A percentile compares a stretch with the other conserved stretches of the same genome.
phyloP scores from a whole-genome alignment of 1,140 invertebrate genomes.

The Ostrea denselamellosa region DNA sequence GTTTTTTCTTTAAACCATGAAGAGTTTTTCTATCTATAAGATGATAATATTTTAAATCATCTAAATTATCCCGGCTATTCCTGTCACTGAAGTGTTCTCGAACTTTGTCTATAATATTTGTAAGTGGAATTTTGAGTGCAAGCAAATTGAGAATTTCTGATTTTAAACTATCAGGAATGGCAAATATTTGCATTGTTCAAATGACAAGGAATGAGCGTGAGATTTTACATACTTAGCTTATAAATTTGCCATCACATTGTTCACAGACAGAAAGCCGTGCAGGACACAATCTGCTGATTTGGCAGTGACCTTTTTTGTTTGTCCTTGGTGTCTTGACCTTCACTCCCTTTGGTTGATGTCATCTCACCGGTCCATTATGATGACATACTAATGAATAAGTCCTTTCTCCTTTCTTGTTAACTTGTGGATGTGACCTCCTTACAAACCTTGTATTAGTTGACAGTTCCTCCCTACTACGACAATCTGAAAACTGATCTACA shows the following conservation, averaged over 20 bases:
- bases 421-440: neutral
- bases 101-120: conserved; percentile 37
- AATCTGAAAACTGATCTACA: neutral
- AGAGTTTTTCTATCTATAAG: too few species aligned
- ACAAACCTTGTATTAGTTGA: conserved; percentile 10
- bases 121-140: conserved; percentile 38
- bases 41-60: conserved; percentile 35
- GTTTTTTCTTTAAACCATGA: too few species aligned
- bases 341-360: conserved; percentile 6
- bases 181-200: conserved; percentile 45
- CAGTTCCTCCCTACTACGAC: neutral
- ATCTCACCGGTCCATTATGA: conserved; percentile 8
- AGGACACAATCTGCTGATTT: conserved; percentile 19
- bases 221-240: conserved; percentile 43
- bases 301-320: conserved; percentile 35
- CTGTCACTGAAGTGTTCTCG: conserved; percentile 10
- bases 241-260: neutral
- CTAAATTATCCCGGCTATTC: conserved; percentile 16
- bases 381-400: conserved; percentile 13
- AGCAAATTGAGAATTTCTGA: conserved; percentile 26
- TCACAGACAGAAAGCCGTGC: conserved; percentile 28
- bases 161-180: conserved; percentile 25
- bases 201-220: conserved; percentile 35
- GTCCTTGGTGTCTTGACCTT: neutral
- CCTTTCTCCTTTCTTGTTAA: conserved; percentile 14